phyloP scores from a whole-genome alignment of 2,797 vertebrate genomes.

The Eulemur albifrons region DNA sequence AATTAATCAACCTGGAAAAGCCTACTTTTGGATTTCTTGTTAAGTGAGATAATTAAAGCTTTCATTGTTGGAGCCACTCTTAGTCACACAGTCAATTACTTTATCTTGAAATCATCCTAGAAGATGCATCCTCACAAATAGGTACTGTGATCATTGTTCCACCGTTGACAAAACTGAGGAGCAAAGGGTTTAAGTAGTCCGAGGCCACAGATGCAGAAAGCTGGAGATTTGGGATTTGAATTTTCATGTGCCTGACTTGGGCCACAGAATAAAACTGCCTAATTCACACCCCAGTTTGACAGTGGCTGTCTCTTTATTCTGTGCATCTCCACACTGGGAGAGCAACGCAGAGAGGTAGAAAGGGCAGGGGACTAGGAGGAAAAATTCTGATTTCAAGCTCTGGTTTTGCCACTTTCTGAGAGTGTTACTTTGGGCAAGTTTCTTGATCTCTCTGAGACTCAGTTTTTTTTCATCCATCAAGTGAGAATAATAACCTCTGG shows the following conservation, averaged over 20 bases:
- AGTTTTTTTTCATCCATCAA: conserved; percentile 50
- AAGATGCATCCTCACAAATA: background rate
- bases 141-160: background rate
- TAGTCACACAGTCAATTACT: background rate
- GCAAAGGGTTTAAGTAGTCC: background rate
- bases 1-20: background rate
- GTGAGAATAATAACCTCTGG: conserved; percentile 63
- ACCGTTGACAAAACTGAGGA: background rate
- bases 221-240: background rate
- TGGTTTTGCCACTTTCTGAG: conserved; percentile 18
- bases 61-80: background rate
- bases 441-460: conserved; percentile 55
- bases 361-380: background rate
- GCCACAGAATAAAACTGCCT: background rate
- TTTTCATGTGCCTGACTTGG: background rate
- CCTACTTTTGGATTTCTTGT: background rate
- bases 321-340: background rate
- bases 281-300: background rate
- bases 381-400: conserved; percentile 18
- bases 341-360: background rate
- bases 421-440: conserved; percentile 37
- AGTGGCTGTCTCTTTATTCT: background rate
- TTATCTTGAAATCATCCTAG: background rate
- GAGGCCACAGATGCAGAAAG: background rate
- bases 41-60: background rate